Evolutionary conservation across 2,888 invertebrate genomes (phyloP).

Genomic region (Drosophila eohydei): DNA sequence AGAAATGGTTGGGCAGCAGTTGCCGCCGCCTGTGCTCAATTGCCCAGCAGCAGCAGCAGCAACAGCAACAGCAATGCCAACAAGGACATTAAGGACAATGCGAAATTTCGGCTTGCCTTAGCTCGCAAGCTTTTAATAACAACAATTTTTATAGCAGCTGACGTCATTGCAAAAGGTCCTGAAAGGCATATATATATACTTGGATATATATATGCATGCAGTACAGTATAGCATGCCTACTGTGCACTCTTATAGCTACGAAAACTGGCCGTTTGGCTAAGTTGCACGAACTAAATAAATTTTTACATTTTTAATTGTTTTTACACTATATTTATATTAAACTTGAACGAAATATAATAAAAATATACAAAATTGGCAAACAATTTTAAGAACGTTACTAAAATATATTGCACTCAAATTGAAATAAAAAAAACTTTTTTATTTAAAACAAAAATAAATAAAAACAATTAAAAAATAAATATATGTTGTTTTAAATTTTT

Average conservation of each 20-base stretch:
- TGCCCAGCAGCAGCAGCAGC: slow-evolving; percentile 37
- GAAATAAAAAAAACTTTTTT: too few species aligned
- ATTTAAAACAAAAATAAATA: too few species aligned
- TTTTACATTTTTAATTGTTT: too few species aligned
- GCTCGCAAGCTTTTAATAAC: slow-evolving; percentile 44
- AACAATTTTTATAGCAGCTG: slow-evolving; percentile 46
- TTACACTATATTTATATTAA: too few species aligned
- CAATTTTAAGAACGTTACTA: too few species aligned
- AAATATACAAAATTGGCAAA: too few species aligned
- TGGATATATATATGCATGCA: background rate
- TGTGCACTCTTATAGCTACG: too few species aligned
- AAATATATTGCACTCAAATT: too few species aligned
- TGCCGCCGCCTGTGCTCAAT: slow-evolving; percentile 51
- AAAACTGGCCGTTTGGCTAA: background rate
- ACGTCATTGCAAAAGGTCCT: slow-evolving; percentile 51
- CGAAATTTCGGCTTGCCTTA: slow-evolving; percentile 8
- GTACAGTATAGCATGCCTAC: background rate
- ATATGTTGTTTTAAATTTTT: too few species aligned
- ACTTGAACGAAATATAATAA: too few species aligned
- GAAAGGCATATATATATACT: background rate
- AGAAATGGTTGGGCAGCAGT: slow-evolving; percentile 19
- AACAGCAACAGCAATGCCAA: slow-evolving; percentile 15
- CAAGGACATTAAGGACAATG: slow-evolving; percentile 15
- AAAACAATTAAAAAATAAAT: too few species aligned
- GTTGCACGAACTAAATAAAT: background rate